Evolutionary conservation across 2,888 invertebrate species (phyloP).

Genomic region (Bellardia bayeri): DNA sequence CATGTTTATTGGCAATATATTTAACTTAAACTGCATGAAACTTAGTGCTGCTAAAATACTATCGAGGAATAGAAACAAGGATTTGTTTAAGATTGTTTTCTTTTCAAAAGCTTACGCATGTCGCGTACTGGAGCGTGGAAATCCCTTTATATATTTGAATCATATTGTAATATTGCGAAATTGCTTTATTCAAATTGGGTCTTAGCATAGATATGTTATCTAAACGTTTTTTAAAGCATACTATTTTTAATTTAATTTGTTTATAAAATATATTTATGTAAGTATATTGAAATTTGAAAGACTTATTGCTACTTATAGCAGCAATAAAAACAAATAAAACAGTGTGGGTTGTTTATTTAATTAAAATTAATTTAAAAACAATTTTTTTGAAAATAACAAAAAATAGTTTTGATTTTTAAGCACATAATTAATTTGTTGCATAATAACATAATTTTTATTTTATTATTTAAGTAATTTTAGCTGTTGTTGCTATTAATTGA

Average conservation of each 20-base stretch:
- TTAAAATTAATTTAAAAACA: conserved; percentile 1
- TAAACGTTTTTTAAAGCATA: neutral
- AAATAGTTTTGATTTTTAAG: conserved; percentile 30
- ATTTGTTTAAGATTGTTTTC: no score
- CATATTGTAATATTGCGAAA: no score
- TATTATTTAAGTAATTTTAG: neutral
- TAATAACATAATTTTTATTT: conserved; percentile 36
- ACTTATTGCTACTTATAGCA: neutral
- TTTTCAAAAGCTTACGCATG: no score
- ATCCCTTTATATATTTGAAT: no score
- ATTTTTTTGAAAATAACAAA: conserved; percentile 1
- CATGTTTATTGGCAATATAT: no score
- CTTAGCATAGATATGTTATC: no score
- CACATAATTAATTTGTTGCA: conserved; percentile 40
- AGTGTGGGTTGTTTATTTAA: conserved; percentile 31
- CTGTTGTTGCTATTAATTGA: neutral
- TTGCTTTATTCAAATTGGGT: no score
- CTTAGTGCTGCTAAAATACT: no score
- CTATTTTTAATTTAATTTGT: neutral
- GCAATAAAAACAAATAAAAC: neutral
- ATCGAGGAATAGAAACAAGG: no score
- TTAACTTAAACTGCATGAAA: no score
- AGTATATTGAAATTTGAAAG: neutral
- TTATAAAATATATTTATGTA: neutral
- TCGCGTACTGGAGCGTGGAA: no score